phyloP scores from a whole-genome alignment of 2,113 vertebrate species.

The Delphinapterus leucas region DNA sequence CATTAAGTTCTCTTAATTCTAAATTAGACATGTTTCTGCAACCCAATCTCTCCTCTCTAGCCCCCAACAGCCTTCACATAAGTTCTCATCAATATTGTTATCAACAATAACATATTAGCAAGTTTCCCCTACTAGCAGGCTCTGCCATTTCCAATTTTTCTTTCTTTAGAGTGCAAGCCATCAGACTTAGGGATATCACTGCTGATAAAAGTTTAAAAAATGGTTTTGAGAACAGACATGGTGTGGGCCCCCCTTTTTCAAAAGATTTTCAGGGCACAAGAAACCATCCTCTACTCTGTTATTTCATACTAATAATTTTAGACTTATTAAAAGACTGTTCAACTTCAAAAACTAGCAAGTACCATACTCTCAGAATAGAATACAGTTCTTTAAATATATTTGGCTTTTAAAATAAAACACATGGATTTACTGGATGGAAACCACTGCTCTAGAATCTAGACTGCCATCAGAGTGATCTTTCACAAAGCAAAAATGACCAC shows the following conservation, averaged over 20 bases:
- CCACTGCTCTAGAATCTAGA: background rate
- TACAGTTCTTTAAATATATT: background rate
- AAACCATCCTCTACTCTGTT: background rate
- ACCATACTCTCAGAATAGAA: background rate
- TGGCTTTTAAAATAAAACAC: background rate
- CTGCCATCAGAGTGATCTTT: background rate
- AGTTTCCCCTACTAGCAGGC: background rate
- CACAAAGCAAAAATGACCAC: background rate
- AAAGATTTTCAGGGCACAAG: background rate
- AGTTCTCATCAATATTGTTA: background rate
- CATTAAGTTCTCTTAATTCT: background rate
- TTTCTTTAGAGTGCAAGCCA: background rate
- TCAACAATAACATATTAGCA: background rate
- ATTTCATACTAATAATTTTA: constrained; percentile 10
- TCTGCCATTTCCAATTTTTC: background rate
- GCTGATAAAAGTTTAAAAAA: background rate
- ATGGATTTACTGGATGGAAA: background rate
- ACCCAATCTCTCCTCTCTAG: background rate
- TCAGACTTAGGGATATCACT: background rate
- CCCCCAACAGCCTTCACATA: background rate
- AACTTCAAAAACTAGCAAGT: constrained; percentile 3
- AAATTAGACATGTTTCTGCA: constrained; percentile 2
- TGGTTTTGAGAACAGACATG: background rate
- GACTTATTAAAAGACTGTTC: background rate
- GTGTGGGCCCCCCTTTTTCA: background rate